A percentile compares a stretch with the other conserved stretches of the same genome.
phyloP scores from a whole-genome alignment of 2,888 invertebrate species.

The Drosophila meridionalis region DNA sequence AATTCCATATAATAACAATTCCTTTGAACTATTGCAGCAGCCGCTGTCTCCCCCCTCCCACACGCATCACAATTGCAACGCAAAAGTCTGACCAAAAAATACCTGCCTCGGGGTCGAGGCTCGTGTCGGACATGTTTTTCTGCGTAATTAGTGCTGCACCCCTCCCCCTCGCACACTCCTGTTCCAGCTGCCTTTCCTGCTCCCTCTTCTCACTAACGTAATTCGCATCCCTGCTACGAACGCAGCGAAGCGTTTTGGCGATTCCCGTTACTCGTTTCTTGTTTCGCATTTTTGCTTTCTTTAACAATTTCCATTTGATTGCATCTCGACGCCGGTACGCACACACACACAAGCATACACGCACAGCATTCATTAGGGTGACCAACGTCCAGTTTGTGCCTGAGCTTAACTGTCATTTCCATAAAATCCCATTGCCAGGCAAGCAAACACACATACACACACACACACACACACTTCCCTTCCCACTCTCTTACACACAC shows the following conservation, averaged over 20 bases:
- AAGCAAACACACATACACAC: background rate
- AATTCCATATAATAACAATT: slow-evolving; percentile 56
- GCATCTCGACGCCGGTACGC: slow-evolving; percentile 61
- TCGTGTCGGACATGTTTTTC: slow-evolving; percentile 61
- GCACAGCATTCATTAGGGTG: slow-evolving; percentile 67
- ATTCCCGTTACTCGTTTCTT: slow-evolving; percentile 25
- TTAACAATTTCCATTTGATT: slow-evolving; percentile 78
- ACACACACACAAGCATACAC: slow-evolving; percentile 17
- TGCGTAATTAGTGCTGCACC: slow-evolving; percentile 72
- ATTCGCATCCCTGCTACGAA: slow-evolving; percentile 8
- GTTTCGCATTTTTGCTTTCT: slow-evolving; percentile 58
- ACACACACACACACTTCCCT: background rate
- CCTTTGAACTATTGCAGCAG: slow-evolving; percentile 53
- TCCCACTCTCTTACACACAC: slow-evolving; percentile 7
- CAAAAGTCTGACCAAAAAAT: slow-evolving; percentile 17
- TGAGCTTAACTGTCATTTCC: slow-evolving; percentile 75
- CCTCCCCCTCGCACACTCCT: slow-evolving; percentile 4
- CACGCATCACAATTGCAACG: slow-evolving; percentile 65
- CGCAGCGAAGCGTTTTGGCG: slow-evolving; percentile 55
- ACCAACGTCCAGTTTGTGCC: slow-evolving; percentile 57
- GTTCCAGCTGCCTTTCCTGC: background rate
- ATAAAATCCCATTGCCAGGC: slow-evolving; percentile 49
- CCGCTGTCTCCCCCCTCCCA: background rate
- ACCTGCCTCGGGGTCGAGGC: slow-evolving; percentile 23
- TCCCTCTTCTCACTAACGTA: background rate